These are phyloP conservation scores for Sinodicranocentrus sp. DNA, from an alignment of 2,888 invertebrate genomes.

Conservation along the genomic window DNA sequence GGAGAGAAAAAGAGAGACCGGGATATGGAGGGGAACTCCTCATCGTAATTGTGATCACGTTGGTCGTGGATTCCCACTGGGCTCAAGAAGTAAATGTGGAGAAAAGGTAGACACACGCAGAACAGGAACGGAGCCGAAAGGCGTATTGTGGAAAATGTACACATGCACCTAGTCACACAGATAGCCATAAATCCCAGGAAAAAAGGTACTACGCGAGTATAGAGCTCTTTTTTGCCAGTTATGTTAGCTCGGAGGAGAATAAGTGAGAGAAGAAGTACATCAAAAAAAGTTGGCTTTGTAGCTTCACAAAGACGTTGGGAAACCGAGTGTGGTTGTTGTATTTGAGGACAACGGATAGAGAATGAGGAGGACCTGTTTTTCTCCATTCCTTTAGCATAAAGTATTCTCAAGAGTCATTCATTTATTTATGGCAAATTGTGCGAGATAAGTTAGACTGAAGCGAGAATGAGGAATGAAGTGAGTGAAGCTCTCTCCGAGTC, in stretches of 20 bases:
- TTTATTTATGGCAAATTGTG: slow-evolving; percentile 68
- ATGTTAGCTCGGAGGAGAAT: background rate
- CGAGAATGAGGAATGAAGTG: slow-evolving; percentile 63
- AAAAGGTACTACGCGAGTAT: slow-evolving; percentile 4
- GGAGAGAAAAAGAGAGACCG: slow-evolving; percentile 16
- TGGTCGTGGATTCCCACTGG: slow-evolving; percentile 69
- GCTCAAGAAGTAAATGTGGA: slow-evolving; percentile 58
- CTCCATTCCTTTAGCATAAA: slow-evolving; percentile 64
- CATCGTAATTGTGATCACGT: slow-evolving; percentile 68
- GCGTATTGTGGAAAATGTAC: no score
- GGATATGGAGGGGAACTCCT: slow-evolving; percentile 36
- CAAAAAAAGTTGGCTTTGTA: slow-evolving; percentile 38
- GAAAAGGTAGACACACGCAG: slow-evolving; percentile 48
- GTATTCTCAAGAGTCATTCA: slow-evolving; percentile 68
- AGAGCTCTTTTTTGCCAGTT: no score
- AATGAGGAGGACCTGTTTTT: slow-evolving; percentile 58
- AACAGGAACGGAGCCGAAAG: slow-evolving; percentile 34
- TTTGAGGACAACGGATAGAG: background rate
- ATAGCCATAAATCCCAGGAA: slow-evolving; percentile 59
- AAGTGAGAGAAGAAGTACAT: slow-evolving; percentile 23
- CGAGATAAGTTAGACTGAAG: slow-evolving; percentile 53
- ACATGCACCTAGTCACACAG: background rate
- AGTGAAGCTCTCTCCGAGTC: slow-evolving; percentile 43
- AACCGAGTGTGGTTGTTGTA: background rate
- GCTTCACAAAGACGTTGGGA: background rate